Percentiles rank a stretch among this genome's conserved stretches.
Evolutionary conservation across 1,140 invertebrate species (phyloP).

Genomic region (Ptiloglossa arizonensis): DNA sequence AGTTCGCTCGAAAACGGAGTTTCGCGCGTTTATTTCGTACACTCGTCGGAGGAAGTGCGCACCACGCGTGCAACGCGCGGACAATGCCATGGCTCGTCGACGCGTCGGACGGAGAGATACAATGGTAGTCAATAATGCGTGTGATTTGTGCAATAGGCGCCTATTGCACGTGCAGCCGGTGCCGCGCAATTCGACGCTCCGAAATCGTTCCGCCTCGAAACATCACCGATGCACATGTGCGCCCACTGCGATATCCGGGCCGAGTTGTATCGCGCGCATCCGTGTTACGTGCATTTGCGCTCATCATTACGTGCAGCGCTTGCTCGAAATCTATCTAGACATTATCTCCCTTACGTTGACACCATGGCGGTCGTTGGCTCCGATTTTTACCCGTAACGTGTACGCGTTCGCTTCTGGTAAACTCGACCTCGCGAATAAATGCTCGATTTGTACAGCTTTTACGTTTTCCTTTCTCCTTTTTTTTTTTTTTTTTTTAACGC

Average conservation of each 20-base stretch:
- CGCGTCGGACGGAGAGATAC: conserved; percentile 70
- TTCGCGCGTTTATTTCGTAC: conserved; percentile 34
- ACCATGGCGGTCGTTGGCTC: conserved; percentile 7
- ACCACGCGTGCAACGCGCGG: conserved; percentile 20
- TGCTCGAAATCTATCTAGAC: conserved; percentile 45
- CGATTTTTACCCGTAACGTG: no score
- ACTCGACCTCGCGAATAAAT: no score
- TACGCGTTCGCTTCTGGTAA: no score
- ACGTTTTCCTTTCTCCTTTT: no score
- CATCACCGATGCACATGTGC: conserved; percentile 75
- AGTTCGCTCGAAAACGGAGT: conserved; percentile 7
- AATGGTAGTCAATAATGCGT: conserved; percentile 81
- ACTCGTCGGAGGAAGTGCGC: conserved; percentile 25
- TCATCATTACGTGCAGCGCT: conserved; percentile 71
- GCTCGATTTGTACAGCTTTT: no score
- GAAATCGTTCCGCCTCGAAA: conserved; percentile 77
- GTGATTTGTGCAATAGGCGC: conserved; percentile 81
- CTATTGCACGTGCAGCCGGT: conserved; percentile 78
- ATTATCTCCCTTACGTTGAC: background rate
- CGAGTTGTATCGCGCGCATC: conserved; percentile 39
- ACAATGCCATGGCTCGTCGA: conserved; percentile 60
- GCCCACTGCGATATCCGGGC: conserved; percentile 64
- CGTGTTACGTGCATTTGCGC: conserved; percentile 66
- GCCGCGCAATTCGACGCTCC: conserved; percentile 75
- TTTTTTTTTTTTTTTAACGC: no score